Evolutionary conservation across 1,140 invertebrate genomes (phyloP).

Genomic region (Bombus fervidus): DNA sequence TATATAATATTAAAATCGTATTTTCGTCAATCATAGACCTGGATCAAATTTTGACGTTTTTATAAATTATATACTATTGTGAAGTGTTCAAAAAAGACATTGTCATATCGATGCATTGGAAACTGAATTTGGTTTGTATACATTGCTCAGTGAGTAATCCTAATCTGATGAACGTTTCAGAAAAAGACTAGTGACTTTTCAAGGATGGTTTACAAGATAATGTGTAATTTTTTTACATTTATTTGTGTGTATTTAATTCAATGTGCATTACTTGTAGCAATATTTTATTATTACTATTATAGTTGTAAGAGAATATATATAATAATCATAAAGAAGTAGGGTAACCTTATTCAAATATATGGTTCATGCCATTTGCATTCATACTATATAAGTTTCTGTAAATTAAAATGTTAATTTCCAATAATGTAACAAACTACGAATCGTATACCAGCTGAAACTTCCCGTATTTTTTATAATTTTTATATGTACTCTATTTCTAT

Average conservation of each 20-base stretch:
- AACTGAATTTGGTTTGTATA: slow-evolving; percentile 56
- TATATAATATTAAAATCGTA: slow-evolving; percentile 46
- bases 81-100: slow-evolving; percentile 65
- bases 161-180: slow-evolving; percentile 56
- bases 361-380: slow-evolving; percentile 34
- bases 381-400: slow-evolving; percentile 48
- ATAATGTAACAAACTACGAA: slow-evolving; percentile 29
- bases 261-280: slow-evolving; percentile 54
- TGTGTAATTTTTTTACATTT: slow-evolving; percentile 40
- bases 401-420: slow-evolving; percentile 19
- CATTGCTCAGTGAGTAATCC: slow-evolving; percentile 52
- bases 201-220: slow-evolving; percentile 39
- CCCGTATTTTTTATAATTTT: slow-evolving; percentile 62
- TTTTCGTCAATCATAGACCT: slow-evolving; percentile 61
- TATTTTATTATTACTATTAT: slow-evolving; percentile 51
- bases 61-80: slow-evolving; percentile 55
- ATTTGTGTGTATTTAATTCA: slow-evolving; percentile 51
- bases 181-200: slow-evolving; percentile 42
- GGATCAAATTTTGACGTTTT: slow-evolving; percentile 59
- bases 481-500: slow-evolving; percentile 50
- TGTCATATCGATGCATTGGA: slow-evolving; percentile 59
- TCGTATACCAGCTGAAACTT: slow-evolving; percentile 36
- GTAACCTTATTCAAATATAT: slow-evolving; percentile 53
- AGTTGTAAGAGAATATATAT: slow-evolving; percentile 51
- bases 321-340: slow-evolving; percentile 45